These are phyloP conservation scores for Corythornis cristatus DNA, from an alignment of 2,113 vertebrate genomes.

Conservation along the genomic window DNA sequence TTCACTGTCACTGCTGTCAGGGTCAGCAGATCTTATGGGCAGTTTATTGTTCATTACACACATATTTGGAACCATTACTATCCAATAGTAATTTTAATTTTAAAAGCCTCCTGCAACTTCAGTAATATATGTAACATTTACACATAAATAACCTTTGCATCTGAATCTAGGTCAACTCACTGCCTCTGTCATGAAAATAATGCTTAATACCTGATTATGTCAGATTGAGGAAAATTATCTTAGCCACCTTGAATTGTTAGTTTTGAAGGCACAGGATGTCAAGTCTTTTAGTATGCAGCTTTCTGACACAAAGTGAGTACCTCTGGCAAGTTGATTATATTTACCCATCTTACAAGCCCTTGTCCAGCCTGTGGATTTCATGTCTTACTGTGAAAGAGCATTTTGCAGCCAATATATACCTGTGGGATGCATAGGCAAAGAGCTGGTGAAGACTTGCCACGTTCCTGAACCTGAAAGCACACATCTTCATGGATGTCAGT, in stretches of 20 bases:
- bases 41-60: neutral
- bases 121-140: neutral
- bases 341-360: neutral
- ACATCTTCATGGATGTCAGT: neutral
- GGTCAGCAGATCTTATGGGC: neutral
- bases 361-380: neutral
- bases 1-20: neutral
- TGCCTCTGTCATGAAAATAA: slow-evolving; percentile 5
- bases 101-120: neutral
- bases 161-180: neutral
- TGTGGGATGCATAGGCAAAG: neutral
- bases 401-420: neutral
- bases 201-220: neutral
- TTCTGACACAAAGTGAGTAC: neutral
- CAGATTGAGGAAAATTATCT: neutral
- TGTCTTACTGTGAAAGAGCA: neutral
- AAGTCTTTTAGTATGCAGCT: neutral
- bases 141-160: slow-evolving; percentile 7
- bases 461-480: neutral
- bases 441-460: neutral
- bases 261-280: slow-evolving; percentile 11
- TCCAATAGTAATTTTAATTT: neutral
- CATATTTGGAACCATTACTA: neutral
- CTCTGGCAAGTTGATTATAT: neutral
- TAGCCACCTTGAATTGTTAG: neutral